phyloP scores from a whole-genome alignment of 2,888 invertebrate genomes.

The Aquatica leii region DNA sequence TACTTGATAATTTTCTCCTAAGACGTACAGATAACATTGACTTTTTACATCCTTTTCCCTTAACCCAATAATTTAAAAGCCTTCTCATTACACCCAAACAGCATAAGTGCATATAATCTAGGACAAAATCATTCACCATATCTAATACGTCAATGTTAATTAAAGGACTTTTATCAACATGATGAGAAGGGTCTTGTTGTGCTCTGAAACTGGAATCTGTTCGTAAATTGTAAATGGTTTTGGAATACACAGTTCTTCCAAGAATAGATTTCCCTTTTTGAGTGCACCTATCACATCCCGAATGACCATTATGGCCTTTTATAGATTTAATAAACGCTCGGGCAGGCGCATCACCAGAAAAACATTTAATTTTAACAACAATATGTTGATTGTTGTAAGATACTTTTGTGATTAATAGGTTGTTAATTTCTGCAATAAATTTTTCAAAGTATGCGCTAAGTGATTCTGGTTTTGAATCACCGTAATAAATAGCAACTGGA shows the following conservation, averaged over 20 bases:
- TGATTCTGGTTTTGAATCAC: not conserved
- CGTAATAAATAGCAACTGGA: not conserved
- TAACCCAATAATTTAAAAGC: slow-evolving; percentile 15
- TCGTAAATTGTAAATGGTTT: slow-evolving; percentile 3
- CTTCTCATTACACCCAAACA: slow-evolving; percentile 23
- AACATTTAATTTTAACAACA: not conserved
- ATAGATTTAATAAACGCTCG: slow-evolving; percentile 25
- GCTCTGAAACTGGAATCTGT: slow-evolving; percentile 6
- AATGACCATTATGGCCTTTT: slow-evolving; percentile 25
- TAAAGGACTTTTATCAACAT: slow-evolving; percentile 20
- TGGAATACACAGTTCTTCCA: slow-evolving; percentile 18
- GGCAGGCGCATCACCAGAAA: slow-evolving; percentile 16
- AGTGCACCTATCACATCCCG: slow-evolving; percentile 22
- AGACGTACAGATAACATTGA: not conserved
- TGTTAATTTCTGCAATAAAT: slow-evolving; percentile 2
- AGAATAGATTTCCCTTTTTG: not conserved
- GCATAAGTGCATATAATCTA: slow-evolving; percentile 28
- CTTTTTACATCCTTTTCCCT: not conserved
- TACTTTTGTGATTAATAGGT: not conserved
- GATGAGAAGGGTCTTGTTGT: slow-evolving; percentile 27
- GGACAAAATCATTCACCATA: slow-evolving; percentile 10
- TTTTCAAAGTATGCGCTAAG: not conserved
- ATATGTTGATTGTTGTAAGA: not conserved
- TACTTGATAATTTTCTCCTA: not conserved
- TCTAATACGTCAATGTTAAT: slow-evolving; percentile 7